phyloP scores from a whole-genome alignment of 2,888 invertebrate species.

The Busseola fusca region DNA sequence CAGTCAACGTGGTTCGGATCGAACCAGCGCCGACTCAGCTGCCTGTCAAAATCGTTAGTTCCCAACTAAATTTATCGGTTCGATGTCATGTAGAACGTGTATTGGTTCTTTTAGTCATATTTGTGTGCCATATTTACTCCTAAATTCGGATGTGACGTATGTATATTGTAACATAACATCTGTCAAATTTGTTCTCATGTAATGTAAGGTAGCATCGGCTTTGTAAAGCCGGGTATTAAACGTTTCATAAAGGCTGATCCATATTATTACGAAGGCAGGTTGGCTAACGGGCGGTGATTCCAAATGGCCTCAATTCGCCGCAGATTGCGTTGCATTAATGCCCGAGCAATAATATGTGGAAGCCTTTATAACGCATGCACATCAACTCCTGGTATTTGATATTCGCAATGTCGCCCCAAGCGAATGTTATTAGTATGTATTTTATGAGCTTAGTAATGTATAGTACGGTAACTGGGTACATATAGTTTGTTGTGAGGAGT shows the following conservation, averaged over 20 bases:
- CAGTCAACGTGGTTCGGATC: constrained; percentile 84
- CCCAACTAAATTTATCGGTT: constrained; percentile 72
- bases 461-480: constrained; percentile 33
- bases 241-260: constrained; percentile 54
- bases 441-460: constrained; percentile 57
- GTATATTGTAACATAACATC: constrained; percentile 52
- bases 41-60: constrained; percentile 83
- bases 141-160: constrained; percentile 57
- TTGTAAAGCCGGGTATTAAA: constrained; percentile 37
- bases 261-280: constrained; percentile 37
- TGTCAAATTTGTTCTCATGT: constrained; percentile 58
- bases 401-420: constrained; percentile 21
- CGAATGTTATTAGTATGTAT: constrained; percentile 43
- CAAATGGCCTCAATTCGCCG: constrained; percentile 50
- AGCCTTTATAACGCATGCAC: constrained; percentile 38
- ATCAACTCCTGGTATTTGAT: constrained; percentile 40
- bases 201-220: constrained; percentile 38
- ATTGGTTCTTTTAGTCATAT: constrained; percentile 66
- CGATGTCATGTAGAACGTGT: constrained; percentile 64
- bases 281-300: constrained; percentile 30
- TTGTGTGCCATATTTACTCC: constrained; percentile 69
- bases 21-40: constrained; percentile 84
- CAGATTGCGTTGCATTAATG: constrained; percentile 51
- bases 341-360: constrained; percentile 45
- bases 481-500: constrained; percentile 24